These are phyloP conservation scores for Ophion ellenae DNA, from an alignment of 2,888 invertebrate species.

Conservation along the genomic window DNA sequence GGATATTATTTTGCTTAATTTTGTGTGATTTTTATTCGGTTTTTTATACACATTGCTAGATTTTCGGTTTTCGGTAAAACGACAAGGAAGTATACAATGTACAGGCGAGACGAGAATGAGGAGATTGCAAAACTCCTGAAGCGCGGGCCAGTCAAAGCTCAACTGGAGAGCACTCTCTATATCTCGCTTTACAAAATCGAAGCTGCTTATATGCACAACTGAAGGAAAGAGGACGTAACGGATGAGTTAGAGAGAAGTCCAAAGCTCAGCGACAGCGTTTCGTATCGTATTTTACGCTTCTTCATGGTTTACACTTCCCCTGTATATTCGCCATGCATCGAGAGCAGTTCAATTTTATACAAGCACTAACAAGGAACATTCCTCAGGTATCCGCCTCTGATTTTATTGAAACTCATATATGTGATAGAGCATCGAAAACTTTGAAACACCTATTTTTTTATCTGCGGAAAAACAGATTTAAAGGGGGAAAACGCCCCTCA, in stretches of 20 bases:
- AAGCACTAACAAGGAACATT: background rate
- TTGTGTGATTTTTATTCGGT: too few relatives aligned
- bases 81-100: conserved; percentile 43
- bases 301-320: background rate
- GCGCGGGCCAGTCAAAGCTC: conserved; percentile 51
- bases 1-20: too few relatives aligned
- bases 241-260: background rate
- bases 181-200: conserved; percentile 12
- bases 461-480: too few relatives aligned
- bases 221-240: conserved; percentile 6
- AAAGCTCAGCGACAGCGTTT: conserved; percentile 18
- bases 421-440: too few relatives aligned
- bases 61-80: too few relatives aligned
- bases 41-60: too few relatives aligned
- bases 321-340: background rate
- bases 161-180: conserved; percentile 14
- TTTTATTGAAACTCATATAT: too few relatives aligned
- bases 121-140: conserved; percentile 50
- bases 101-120: conserved; percentile 46
- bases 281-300: conserved; percentile 26
- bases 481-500: too few relatives aligned
- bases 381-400: too few relatives aligned
- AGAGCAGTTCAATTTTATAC: background rate
- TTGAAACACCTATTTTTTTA: too few relatives aligned
- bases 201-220: conserved; percentile 12